Conservation (phyloP, 2,797 vertebrate species). For the Megalops cyprinoides region DNA sequence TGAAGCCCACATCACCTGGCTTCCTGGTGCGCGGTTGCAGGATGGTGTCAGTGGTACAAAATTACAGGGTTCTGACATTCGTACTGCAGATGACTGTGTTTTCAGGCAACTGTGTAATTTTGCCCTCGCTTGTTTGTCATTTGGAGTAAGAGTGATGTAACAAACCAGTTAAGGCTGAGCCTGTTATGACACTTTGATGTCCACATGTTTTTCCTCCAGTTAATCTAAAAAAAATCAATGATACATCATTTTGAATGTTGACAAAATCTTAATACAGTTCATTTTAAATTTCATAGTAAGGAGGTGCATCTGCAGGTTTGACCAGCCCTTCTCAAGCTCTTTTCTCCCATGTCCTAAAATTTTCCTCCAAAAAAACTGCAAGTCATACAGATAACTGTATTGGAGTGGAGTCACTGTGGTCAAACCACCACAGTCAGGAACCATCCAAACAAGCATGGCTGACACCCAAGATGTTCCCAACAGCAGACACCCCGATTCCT, state of each 20-base stretch:
- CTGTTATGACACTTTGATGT: conserved; percentile 16
- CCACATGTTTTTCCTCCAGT: not conserved
- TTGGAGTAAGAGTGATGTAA: conserved; percentile 32
- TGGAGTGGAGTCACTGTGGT: too few species aligned
- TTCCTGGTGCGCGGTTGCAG: not conserved
- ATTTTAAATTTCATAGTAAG: not conserved
- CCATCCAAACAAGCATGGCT: too few species aligned
- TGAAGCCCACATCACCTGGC: not conserved
- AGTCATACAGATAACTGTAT: not conserved
- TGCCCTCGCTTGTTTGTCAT: conserved; percentile 37
- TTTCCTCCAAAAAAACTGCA: not conserved
- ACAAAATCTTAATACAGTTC: not conserved
- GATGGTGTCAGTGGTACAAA: conserved; percentile 25
- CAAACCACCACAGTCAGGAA: too few species aligned
- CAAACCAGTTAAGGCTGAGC: conserved; percentile 35
- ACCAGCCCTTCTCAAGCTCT: not conserved
- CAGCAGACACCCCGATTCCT: too few species aligned
- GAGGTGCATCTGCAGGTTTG: not conserved
- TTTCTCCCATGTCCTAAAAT: not conserved
- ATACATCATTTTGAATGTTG: not conserved
- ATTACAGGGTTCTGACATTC: conserved; percentile 39
- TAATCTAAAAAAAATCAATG: not conserved
- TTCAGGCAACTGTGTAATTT: conserved; percentile 43
- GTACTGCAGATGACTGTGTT: conserved; percentile 30
- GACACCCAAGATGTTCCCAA: too few species aligned